Evolutionary conservation across 2,888 invertebrate genomes (phyloP).

Genomic region (Lysandra bellargus): DNA sequence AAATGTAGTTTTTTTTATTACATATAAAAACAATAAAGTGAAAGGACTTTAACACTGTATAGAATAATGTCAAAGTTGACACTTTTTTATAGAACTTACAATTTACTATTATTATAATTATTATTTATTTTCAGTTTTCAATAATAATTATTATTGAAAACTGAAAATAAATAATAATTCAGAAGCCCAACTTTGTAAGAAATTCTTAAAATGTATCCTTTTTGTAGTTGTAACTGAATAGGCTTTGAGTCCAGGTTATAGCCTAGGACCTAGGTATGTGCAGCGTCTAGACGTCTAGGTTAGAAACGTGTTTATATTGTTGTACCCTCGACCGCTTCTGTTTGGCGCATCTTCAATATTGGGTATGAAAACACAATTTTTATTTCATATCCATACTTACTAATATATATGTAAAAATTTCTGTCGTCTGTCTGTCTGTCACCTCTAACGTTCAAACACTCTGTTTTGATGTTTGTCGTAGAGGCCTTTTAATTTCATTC

Average conservation of each 20-base stretch:
- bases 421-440: no score
- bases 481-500: neutral
- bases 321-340: neutral
- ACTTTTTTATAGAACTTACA: neutral
- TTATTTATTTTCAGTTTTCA: no score
- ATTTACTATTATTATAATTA: neutral
- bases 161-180: neutral
- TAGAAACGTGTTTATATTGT: neutral
- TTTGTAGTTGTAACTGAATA: neutral
- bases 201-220: neutral
- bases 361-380: neutral
- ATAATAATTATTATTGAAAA: neutral
- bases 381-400: neutral
- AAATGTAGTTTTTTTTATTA: neutral
- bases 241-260: constrained; percentile 14
- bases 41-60: neutral
- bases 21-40: neutral
- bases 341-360: neutral
- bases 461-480: neutral
- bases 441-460: neutral
- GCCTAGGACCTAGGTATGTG: neutral
- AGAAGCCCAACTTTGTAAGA: no score
- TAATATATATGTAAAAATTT: no score
- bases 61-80: neutral
- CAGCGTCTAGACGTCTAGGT: constrained; percentile 8